These are phyloP conservation scores for Linurgus olivaceus DNA, from an alignment of 2,797 vertebrate species.

Conservation along the genomic window DNA sequence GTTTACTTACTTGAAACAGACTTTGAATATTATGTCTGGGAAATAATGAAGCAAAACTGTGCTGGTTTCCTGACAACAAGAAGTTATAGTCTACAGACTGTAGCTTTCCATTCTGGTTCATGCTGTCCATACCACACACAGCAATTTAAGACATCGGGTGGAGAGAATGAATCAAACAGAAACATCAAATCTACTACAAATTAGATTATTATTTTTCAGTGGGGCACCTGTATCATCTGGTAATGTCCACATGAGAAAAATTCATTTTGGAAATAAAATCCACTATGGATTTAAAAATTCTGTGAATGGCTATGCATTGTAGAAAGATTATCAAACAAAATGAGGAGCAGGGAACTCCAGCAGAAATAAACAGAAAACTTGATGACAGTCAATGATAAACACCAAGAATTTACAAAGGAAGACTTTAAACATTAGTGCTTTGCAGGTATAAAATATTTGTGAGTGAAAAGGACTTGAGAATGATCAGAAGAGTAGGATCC, in stretches of 20 bases:
- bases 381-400: neutral
- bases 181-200: neutral
- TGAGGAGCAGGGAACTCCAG: neutral
- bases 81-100: neutral
- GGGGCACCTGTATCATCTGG: neutral
- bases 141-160: neutral
- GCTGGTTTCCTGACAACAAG: neutral
- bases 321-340: neutral
- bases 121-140: neutral
- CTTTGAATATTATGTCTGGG: neutral
- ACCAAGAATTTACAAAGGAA: neutral
- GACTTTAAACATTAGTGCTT: neutral
- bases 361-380: neutral
- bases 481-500: neutral
- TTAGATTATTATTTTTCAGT: neutral
- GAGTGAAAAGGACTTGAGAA: neutral
- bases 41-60: neutral
- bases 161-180: slow-evolving; percentile 1
- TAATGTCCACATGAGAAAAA: neutral
- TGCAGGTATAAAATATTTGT: neutral
- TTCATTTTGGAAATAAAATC: neutral
- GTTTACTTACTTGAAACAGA: neutral
- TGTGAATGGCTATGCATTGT: neutral
- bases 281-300: neutral
- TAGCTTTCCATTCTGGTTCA: neutral